A percentile compares a stretch with the other conserved stretches of the same genome.
Conservation (phyloP, 2,888 invertebrate genomes). For the Erannis defoliaria region DNA sequence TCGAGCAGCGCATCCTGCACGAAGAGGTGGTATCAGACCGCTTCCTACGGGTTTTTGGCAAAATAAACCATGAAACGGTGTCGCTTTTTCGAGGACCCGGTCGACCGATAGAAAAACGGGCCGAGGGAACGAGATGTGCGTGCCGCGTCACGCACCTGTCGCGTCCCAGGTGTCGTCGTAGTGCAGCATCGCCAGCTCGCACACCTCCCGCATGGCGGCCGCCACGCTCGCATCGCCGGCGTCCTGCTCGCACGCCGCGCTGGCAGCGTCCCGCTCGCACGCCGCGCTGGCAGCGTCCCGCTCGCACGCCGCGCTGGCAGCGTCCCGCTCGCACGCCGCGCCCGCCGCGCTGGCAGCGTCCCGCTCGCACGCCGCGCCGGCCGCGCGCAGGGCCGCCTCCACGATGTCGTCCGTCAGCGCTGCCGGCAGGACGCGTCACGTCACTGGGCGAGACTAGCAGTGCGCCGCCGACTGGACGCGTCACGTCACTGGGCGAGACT, state of each 20-base stretch:
- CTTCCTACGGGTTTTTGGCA: too few relatives aligned
- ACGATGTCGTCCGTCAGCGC: slow-evolving; percentile 4
- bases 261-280: background rate
- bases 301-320: slow-evolving; percentile 23
- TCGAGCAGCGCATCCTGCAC: too few relatives aligned
- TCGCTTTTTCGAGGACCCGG: background rate
- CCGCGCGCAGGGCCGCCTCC: slow-evolving; percentile 28
- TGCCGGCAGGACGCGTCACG: background rate
- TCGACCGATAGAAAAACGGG: background rate
- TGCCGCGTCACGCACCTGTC: slow-evolving; percentile 12
- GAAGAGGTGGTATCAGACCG: too few relatives aligned
- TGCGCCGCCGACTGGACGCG: too few relatives aligned
- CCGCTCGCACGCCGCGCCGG: background rate
- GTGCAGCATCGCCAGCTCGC: slow-evolving; percentile 34
- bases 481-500: too few relatives aligned
- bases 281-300: slow-evolving; percentile 3
- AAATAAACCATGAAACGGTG: too few relatives aligned
- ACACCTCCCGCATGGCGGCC: slow-evolving; percentile 20
- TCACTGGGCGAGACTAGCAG: too few relatives aligned
- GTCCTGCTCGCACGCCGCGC: slow-evolving; percentile 4
- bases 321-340: slow-evolving; percentile 11
- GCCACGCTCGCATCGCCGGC: slow-evolving; percentile 1
- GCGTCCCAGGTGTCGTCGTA: slow-evolving; percentile 28
- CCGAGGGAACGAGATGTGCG: too few relatives aligned
- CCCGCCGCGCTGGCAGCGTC: background rate